Conservation (phyloP, 1,140 invertebrate species). For the Watersipora subatra region DNA sequence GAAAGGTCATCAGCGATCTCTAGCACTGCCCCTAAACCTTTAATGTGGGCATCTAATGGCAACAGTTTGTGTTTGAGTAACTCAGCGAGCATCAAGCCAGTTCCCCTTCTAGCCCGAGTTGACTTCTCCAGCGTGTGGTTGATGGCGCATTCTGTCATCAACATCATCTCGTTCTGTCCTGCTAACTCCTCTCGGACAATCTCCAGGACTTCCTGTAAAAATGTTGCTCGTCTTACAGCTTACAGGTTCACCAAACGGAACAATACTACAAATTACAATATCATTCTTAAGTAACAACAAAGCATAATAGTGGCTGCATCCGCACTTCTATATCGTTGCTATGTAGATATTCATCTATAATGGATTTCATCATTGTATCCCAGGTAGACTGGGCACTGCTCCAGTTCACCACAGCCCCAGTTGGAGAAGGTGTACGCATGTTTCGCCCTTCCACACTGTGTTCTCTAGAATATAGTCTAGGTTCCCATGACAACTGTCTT, state of each 20-base stretch:
- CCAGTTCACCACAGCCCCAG: no score
- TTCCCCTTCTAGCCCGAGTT: constrained; percentile 26
- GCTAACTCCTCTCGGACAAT: no score
- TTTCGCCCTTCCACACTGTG: no score
- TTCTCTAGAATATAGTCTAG: no score
- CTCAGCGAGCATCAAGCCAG: constrained; percentile 38
- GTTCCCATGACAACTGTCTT: no score
- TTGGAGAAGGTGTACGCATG: no score
- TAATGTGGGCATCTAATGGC: constrained; percentile 29
- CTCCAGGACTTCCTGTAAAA: no score
- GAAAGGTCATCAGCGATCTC: constrained; percentile 48
- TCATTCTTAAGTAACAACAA: not conserved
- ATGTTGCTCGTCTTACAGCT: no score
- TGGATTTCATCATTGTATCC: constrained; percentile 32
- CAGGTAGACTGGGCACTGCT: no score
- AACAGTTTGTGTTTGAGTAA: constrained; percentile 35
- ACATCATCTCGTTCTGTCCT: no score
- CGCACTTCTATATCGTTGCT: constrained; percentile 33
- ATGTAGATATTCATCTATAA: constrained; percentile 40
- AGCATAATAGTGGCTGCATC: not conserved
- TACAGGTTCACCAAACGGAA: no score
- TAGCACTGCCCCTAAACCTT: constrained; percentile 32
- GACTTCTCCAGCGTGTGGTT: constrained; percentile 41
- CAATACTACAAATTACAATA: no score
- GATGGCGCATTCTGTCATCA: constrained; percentile 33